Conservation (phyloP, 2,888 invertebrate species). For the Rhyacophila evoluta region DNA sequence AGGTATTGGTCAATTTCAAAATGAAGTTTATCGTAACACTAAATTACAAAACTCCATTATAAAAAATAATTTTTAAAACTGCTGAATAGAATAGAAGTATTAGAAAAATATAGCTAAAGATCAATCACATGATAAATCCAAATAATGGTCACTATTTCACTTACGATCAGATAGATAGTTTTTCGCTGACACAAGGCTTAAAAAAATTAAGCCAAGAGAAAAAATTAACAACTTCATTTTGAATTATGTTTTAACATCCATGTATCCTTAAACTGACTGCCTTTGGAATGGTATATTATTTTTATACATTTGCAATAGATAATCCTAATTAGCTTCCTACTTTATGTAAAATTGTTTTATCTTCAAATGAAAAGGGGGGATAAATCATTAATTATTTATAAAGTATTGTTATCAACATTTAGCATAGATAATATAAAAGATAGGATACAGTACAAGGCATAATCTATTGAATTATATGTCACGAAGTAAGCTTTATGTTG, state of each 20-base stretch:
- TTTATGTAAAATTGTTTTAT: conserved; percentile 33
- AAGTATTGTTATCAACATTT: conserved; percentile 19
- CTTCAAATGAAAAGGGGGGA: conserved; percentile 41
- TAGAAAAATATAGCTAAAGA: no score
- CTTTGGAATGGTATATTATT: background rate
- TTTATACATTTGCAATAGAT: background rate
- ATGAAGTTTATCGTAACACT: no score
- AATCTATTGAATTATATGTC: background rate
- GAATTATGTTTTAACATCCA: background rate
- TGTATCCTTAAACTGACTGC: background rate
- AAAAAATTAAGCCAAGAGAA: background rate
- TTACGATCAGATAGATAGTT: conserved; percentile 3
- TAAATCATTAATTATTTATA: conserved; percentile 48
- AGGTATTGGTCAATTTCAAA: no score
- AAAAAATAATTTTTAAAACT: no score
- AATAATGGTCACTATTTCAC: background rate
- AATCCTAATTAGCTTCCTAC: background rate
- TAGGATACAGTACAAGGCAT: background rate
- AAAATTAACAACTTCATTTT: conserved; percentile 31
- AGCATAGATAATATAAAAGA: background rate
- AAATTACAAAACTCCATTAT: no score
- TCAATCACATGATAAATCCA: no score
- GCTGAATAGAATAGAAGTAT: no score
- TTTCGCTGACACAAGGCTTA: background rate
- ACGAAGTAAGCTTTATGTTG: background rate